phyloP scores from a whole-genome alignment of 2,113 vertebrate species.

The Laterallus jamaicensis region DNA sequence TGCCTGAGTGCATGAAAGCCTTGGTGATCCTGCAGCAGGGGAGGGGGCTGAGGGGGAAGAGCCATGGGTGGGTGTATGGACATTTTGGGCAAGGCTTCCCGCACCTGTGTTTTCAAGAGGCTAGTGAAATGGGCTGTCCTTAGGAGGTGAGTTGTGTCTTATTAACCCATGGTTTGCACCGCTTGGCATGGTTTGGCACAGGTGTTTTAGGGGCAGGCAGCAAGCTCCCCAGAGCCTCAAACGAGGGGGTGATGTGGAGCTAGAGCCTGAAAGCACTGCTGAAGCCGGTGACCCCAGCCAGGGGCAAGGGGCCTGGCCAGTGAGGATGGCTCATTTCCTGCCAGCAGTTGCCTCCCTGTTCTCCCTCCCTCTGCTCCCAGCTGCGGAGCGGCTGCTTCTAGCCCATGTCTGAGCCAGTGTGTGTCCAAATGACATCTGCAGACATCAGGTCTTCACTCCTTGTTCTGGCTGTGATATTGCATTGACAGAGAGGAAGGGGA shows the following conservation, averaged over 20 bases:
- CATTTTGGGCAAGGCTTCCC: neutral
- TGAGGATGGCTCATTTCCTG: neutral
- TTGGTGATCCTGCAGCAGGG: neutral
- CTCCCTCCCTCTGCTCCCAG: neutral
- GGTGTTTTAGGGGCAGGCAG: neutral
- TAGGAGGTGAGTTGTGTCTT: fast-evolving
- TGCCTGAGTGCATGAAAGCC: neutral
- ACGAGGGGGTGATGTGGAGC: neutral
- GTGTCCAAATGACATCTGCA: neutral
- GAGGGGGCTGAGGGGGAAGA: neutral
- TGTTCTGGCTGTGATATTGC: neutral
- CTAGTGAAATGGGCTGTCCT: neutral
- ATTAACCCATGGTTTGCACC: fast-evolving
- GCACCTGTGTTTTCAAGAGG: neutral
- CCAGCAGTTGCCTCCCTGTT: neutral
- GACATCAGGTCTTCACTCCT: neutral
- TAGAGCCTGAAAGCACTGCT: neutral
- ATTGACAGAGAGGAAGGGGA: neutral
- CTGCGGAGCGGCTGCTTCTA: neutral
- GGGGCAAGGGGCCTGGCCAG: neutral
- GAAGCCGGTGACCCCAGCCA: neutral
- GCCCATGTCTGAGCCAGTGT: neutral
- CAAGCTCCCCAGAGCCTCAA: neutral
- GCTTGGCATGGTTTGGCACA: fast-evolving
- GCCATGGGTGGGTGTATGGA: neutral